Percentiles rank a stretch among this genome's conserved stretches.
phyloP scores from a whole-genome alignment of 2,113 vertebrate species.

The Indicator maculatus region DNA sequence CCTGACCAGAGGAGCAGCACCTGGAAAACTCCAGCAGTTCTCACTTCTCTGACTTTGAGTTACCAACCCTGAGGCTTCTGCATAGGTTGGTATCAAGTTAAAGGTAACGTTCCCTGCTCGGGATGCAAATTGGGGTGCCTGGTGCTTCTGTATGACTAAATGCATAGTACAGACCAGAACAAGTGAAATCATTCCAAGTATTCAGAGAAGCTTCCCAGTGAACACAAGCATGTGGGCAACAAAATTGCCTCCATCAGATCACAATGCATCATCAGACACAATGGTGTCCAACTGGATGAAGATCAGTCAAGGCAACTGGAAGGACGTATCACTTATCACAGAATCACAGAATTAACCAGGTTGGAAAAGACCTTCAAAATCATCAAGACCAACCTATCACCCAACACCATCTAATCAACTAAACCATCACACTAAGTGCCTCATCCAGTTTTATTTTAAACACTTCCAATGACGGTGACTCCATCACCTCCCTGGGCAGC shows the following conservation, averaged over 20 bases:
- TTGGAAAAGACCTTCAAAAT: too few species aligned
- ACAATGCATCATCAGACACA: fast-evolving
- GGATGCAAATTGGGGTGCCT: fast-evolving
- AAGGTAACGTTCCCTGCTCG: not conserved
- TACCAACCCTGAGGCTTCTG: not conserved
- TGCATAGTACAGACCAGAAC: not conserved
- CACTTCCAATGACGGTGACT: too few species aligned
- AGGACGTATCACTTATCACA: not conserved
- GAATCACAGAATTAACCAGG: too few species aligned
- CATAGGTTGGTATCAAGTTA: not conserved
- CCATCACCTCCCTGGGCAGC: too few species aligned
- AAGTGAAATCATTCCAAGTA: not conserved
- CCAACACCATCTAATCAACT: too few species aligned
- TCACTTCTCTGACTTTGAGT: not conserved
- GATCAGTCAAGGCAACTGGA: not conserved
- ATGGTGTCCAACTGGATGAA: not conserved
- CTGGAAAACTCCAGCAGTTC: not conserved
- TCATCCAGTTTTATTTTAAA: too few species aligned
- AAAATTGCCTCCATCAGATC: not conserved
- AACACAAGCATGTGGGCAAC: not conserved
- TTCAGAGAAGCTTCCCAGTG: not conserved
- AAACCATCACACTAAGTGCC: too few species aligned
- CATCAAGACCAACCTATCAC: too few species aligned
- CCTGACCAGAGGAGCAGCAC: not conserved
- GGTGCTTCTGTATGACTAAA: not conserved